These are phyloP conservation scores for Halcyon smyrnensis DNA, from an alignment of 2,797 vertebrate species.

Conservation along the genomic window DNA sequence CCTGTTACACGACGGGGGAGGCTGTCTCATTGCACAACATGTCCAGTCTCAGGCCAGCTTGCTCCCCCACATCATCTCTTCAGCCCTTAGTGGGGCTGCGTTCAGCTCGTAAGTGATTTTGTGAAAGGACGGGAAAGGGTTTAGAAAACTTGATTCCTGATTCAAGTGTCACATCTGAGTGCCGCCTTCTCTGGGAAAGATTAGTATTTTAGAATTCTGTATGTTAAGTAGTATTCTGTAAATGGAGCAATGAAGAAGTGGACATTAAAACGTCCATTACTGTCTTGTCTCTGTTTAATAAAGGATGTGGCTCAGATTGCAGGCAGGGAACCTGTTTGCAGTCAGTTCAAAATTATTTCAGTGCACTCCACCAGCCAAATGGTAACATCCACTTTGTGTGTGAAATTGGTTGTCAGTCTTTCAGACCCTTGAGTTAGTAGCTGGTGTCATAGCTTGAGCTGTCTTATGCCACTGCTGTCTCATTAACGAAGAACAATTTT, in stretches of 20 bases:
- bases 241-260: background rate
- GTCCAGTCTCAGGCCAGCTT: background rate
- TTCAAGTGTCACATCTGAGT: background rate
- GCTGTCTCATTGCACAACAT: background rate
- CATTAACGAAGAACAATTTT: slow-evolving; percentile 20
- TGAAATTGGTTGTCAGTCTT: background rate
- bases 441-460: background rate
- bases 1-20: background rate
- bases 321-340: background rate
- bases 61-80: background rate
- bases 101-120: background rate
- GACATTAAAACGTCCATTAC: background rate
- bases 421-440: background rate
- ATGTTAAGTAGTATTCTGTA: background rate
- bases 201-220: background rate
- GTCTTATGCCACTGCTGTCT: background rate
- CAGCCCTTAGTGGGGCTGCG: background rate
- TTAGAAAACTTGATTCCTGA: background rate
- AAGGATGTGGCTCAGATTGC: background rate
- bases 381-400: accelerated
- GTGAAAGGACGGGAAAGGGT: background rate
- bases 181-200: background rate
- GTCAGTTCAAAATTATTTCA: background rate
- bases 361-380: background rate
- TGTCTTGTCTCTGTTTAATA: background rate